phyloP scores from a whole-genome alignment of 2,113 vertebrate species.

The Paedocypris sp. region DNA sequence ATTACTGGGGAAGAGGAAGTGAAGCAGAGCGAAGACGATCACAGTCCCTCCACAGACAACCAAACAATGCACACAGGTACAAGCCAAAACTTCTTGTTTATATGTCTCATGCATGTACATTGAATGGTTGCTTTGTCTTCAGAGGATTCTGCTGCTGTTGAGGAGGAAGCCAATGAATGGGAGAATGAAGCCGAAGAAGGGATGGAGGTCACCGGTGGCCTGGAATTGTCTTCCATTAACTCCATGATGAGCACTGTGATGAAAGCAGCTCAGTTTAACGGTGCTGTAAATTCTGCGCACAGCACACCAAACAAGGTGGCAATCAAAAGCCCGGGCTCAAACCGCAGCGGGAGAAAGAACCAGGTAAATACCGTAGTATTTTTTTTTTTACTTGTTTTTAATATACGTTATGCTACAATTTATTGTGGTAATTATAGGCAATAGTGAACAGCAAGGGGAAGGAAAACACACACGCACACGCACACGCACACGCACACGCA shows the following conservation, averaged over 20 bases:
- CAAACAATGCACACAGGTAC: conserved; percentile 19
- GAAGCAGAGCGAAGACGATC: conserved; percentile 9
- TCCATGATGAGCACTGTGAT: conserved; percentile 78
- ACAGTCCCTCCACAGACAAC: conserved; percentile 1
- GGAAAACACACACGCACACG: no score
- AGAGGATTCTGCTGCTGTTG: neutral
- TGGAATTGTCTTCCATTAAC: conserved; percentile 69
- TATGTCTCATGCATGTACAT: no score
- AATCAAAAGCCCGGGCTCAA: conserved; percentile 61
- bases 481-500: no score
- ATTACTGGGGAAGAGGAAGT: neutral
- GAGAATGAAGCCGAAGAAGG: neutral
- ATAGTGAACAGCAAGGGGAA: no score
- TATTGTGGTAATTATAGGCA: no score
- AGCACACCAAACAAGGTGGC: conserved; percentile 59
- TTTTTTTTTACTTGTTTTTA: no score
- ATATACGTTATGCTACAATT: no score
- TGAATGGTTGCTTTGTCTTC: neutral
- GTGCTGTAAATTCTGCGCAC: conserved; percentile 48
- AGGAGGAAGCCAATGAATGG: neutral
- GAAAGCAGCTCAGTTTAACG: conserved; percentile 64
- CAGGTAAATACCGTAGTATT: no score
- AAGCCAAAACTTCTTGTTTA: neutral
- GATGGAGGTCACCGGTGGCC: conserved; percentile 48
- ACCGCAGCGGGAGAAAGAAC: conserved; percentile 70